Conservation (phyloP, 2,797 vertebrate species). For the Hapalemur alaotrensis region DNA sequence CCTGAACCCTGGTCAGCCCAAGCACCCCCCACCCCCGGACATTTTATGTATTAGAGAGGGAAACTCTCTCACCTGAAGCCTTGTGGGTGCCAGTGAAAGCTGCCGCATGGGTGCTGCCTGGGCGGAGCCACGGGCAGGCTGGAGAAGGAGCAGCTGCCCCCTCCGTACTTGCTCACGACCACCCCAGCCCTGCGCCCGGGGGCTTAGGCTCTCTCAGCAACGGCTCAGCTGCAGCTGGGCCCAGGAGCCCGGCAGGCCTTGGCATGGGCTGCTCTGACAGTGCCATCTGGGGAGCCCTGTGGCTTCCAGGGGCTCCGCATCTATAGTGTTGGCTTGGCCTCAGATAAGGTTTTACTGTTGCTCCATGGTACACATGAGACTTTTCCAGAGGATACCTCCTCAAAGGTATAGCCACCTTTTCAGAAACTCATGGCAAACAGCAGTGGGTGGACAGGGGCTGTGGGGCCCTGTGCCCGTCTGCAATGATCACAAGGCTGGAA, state of each 20-base stretch:
- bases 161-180: neutral
- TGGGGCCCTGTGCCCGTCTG: neutral
- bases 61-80: neutral
- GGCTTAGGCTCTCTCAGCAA: neutral
- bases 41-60: neutral
- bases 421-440: neutral
- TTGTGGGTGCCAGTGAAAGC: neutral
- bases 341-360: neutral
- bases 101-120: fast-evolving
- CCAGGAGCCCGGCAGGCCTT: neutral
- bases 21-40: neutral
- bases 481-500: neutral
- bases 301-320: no score
- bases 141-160: neutral
- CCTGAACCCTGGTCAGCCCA: neutral
- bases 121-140: neutral
- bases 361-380: fast-evolving
- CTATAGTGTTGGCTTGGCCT: no score
- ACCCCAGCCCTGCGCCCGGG: neutral
- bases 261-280: no score
- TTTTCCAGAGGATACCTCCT: neutral
- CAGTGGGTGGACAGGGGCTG: neutral
- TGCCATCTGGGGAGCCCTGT: neutral
- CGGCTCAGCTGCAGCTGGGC: neutral
- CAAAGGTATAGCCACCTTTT: neutral